Conservation (phyloP, 2,113 vertebrate species). For the Brachyistius frenatus region DNA sequence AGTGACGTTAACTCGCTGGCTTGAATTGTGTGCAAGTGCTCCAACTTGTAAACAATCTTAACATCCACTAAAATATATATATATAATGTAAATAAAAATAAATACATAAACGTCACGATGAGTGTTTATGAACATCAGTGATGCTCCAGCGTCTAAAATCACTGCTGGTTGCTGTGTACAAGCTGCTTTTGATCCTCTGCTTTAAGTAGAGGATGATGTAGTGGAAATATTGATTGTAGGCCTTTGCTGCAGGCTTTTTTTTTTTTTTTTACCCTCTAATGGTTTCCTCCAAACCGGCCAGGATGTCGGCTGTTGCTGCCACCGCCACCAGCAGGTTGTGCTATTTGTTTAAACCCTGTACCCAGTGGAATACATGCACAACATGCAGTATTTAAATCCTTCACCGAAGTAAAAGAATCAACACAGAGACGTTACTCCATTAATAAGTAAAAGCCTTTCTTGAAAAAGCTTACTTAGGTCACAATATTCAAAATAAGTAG, state of each 20-base stretch:
- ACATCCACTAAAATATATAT: not conserved
- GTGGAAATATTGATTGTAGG: conserved; percentile 35
- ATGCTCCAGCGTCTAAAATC: not conserved
- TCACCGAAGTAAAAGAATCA: too few relatives aligned
- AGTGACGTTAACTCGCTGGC: not conserved
- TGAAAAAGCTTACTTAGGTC: too few relatives aligned
- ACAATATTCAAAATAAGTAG: too few relatives aligned
- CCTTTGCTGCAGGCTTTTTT: conserved; percentile 25
- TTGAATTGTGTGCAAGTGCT: not conserved
- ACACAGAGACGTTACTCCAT: too few relatives aligned
- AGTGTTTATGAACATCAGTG: not conserved
- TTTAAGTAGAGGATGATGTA: conserved; percentile 17
- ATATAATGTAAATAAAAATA: not conserved
- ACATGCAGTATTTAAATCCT: too few relatives aligned
- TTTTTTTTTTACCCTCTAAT: not conserved
- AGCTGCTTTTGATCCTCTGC: not conserved
- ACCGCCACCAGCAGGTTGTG: conserved; percentile 54
- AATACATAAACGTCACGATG: too few relatives aligned
- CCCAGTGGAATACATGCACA: not conserved
- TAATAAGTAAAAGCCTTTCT: too few relatives aligned
- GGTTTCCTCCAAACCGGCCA: conserved; percentile 6
- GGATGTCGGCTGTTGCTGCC: conserved; percentile 2
- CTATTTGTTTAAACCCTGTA: conserved; percentile 28
- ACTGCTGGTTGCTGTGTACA: not conserved
- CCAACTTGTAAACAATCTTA: not conserved